A percentile compares a stretch with the other conserved stretches of the same genome.
Evolutionary conservation across 2,888 invertebrate genomes (phyloP).

Genomic region (Polymixis flavicincta): DNA sequence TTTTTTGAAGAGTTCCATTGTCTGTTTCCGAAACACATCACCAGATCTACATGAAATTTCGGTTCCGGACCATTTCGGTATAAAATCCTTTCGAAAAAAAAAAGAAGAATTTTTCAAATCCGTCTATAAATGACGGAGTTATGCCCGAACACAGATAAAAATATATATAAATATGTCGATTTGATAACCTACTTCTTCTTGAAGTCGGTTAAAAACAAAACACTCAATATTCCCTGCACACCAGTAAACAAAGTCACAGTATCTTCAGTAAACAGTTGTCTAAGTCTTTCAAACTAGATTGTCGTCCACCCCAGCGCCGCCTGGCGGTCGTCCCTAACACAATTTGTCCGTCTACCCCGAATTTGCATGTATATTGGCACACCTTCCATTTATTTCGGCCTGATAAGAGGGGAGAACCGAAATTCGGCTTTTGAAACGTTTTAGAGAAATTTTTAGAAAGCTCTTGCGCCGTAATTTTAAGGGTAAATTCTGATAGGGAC

Average conservation of each 20-base stretch:
- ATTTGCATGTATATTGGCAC: slow-evolving; percentile 79
- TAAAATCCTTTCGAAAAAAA: too few relatives aligned
- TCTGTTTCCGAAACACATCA: too few relatives aligned
- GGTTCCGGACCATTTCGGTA: too few relatives aligned
- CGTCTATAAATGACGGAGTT: too few relatives aligned
- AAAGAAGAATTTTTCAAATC: too few relatives aligned
- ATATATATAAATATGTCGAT: too few relatives aligned
- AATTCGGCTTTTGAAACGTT: slow-evolving; percentile 44
- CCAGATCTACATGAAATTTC: too few relatives aligned
- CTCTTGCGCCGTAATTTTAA: slow-evolving; percentile 35
- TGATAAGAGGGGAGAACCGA: slow-evolving; percentile 47
- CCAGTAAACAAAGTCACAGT: slow-evolving; percentile 41
- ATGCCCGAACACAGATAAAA: too few relatives aligned
- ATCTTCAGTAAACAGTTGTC: slow-evolving; percentile 53
- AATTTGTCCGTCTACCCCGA: slow-evolving; percentile 72
- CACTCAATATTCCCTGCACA: slow-evolving; percentile 47
- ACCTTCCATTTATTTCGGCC: slow-evolving; percentile 57
- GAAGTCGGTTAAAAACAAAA: too few relatives aligned
- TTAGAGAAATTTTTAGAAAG: slow-evolving; percentile 38
- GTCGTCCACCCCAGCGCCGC: slow-evolving; percentile 30
- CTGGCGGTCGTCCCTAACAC: slow-evolving; percentile 64
- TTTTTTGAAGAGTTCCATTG: too few relatives aligned
- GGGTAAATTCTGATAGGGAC: slow-evolving; percentile 31
- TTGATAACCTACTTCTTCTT: too few relatives aligned
- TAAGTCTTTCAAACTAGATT: slow-evolving; percentile 53